Evolutionary conservation across 2,797 vertebrate species (phyloP), one percentile per base, ranked within the genome.

Genomic region (Antennarius maculatus): DNA sequence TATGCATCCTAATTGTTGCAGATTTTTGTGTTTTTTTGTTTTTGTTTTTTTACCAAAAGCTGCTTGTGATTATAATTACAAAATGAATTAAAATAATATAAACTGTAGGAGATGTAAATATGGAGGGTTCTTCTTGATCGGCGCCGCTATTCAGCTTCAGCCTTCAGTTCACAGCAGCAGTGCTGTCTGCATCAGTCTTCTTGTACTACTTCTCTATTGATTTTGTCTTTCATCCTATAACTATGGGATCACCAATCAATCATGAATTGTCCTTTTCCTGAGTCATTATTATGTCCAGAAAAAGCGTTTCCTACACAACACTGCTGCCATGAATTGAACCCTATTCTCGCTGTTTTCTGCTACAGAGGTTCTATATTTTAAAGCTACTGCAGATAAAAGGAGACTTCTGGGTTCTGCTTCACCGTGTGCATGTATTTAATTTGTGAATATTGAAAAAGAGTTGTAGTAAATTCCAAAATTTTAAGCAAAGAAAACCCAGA

Each of bases 101-200:
- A 52, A 51, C 13, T 54, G 16, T 69, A 48, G 46, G 58, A 70
- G 59, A 64, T 79, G 71, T 82, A 67, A 74, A 87, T 72, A 67
- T 85, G 76, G 71, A 74, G 54, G 29, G 42, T 15, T n/a, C 37
- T 73, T 71, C 31, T 56, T 37, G 43, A 45, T 45, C 54, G 59
- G 17, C 43, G 53, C 18, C 31, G 42, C 52, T 69, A 52, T 74
- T 71, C 6, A 60, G 55, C 10, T 55, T 55, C n/a, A 28, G 3
- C 12, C 56, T 31, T 80, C 67, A 74, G 31, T 78, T 90, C 76
- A 86, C 84, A 66, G 73, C 83, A 82, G 85, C 74, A 79, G 60
- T 55, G 18, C 39, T 62, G 12, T 53, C 8, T 65, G 6, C 39
- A 54, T 10, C 2, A 27, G 12, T 13, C 5, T 34, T 1, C 5